Base-by-base conservation (phyloP, 2,113 vertebrate genomes). In the Athene cunicularia region DNA sequence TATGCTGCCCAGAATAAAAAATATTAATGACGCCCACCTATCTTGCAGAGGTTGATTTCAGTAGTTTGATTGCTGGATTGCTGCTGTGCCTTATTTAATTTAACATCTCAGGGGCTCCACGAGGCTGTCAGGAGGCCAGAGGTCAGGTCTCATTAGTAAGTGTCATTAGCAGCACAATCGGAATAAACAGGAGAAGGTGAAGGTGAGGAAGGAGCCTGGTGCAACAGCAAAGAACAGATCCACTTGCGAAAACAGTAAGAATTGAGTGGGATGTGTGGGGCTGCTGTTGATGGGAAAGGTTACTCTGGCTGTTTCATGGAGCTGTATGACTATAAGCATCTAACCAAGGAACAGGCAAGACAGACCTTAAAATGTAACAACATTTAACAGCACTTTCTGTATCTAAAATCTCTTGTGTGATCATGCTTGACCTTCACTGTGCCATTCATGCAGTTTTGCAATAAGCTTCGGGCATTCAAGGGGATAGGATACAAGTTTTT, bases 51-150 rank as follows among this genome's bases (percentile, higher is more conserved):
- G 80, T 41, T 90, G 59, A 88, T 92, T 90, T 92, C 68, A 80
- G 83, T 6, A 14, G 71, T 62, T 90, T 92, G 90, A 82, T 67
- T 82, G 71, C 92, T 22, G 79, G 72, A 58, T 47, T 88, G 71
- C 79, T 88, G 88, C 90, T 93, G 90, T 91, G 93, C 92, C 67
- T 80, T 47, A 62, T 50, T 93, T 82, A n/a, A 58, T 90, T 90
- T 90, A 80, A 83, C 85, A 86, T 93, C 67, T 33, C 74, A 73
- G 58, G n/a, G 90, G 66, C 85, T 88, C 71, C n/a, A 55, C 21
- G 77, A 85, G 33, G 77, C 66, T 87, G 80, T 49, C 62, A 43
- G 77, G 85, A 83, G 71, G 85, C 67, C 88, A 90, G 71, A 90
- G 95, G 92, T 93, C 90, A 95, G 67, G 28, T 39, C 39, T 39